Percentiles rank a stretch among this genome's conserved stretches.
Conservation (phyloP, 2,797 vertebrate species). For the Parambassis ranga region DNA sequence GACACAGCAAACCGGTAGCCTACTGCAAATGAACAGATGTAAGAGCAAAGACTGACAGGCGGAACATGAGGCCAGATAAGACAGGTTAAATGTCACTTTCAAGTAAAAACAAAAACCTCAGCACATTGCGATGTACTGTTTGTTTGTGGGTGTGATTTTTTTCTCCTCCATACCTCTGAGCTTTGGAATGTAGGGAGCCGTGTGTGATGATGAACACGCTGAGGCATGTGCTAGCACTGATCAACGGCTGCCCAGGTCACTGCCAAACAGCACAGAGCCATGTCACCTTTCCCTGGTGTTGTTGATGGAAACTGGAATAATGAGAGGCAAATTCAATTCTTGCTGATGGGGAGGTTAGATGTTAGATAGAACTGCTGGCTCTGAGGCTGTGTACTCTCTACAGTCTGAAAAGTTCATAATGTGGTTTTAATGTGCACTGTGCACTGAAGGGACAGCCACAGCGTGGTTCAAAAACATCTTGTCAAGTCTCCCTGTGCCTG, state of each 20-base stretch:
- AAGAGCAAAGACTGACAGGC: not conserved
- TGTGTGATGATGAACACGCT: slow-evolving; percentile 49
- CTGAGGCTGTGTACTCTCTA: not conserved
- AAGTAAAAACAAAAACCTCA: slow-evolving; percentile 8
- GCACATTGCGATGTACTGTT: not conserved
- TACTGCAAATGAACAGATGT: not conserved
- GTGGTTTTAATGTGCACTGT: not conserved
- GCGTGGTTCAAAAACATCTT: too few relatives aligned
- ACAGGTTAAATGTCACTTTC: not conserved
- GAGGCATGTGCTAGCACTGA: slow-evolving; percentile 62
- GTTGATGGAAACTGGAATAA: not conserved
- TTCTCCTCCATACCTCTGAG: slow-evolving; percentile 9
- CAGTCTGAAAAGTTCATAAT: not conserved
- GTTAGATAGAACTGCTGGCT: not conserved
- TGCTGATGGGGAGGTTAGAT: not conserved
- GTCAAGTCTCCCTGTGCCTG: not conserved
- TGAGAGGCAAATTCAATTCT: not conserved
- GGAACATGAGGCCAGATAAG: not conserved
- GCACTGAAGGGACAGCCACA: too few relatives aligned
- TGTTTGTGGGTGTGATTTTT: not conserved
- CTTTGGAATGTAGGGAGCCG: slow-evolving; percentile 44
- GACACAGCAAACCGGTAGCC: slow-evolving; percentile 8
- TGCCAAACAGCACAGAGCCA: not conserved
- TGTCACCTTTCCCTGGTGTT: slow-evolving; percentile 29
- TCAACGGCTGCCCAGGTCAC: slow-evolving; percentile 48